phyloP scores from a whole-genome alignment of 2,113 vertebrate species.

The Mandrillus leucophaeus region DNA sequence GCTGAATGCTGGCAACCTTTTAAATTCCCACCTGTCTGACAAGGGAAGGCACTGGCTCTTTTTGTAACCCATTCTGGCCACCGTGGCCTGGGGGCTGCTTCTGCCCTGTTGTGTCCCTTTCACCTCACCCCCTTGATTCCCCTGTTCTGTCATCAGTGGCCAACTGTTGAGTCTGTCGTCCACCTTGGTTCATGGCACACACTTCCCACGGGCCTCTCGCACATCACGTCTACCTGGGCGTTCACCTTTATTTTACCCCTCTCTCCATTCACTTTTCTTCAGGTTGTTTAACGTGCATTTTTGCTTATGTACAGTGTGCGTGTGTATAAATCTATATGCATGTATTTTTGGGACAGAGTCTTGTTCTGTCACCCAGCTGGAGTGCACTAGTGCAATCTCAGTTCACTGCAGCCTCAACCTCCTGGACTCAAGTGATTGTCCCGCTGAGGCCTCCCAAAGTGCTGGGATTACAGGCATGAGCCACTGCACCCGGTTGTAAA shows the following conservation, averaged over 20 bases:
- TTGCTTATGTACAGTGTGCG: neutral
- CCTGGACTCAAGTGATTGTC: no score
- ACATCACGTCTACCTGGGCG: no score
- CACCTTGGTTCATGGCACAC: fast-evolving
- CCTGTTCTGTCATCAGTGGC: neutral
- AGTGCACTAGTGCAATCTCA: neutral
- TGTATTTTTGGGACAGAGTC: neutral
- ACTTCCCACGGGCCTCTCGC: neutral
- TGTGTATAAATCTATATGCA: no score
- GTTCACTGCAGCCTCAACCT: neutral
- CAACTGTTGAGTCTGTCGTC: neutral
- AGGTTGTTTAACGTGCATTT: neutral
- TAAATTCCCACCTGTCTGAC: neutral
- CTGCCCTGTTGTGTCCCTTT: fast-evolving
- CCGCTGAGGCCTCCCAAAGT: no score
- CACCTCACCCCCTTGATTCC: neutral
- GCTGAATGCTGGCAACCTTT: fast-evolving
- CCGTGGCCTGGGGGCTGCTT: fast-evolving
- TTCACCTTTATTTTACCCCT: neutral
- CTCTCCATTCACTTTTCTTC: neutral
- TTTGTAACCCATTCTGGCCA: fast-evolving
- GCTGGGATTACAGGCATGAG: no score
- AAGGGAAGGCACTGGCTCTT: neutral
- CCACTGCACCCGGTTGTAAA: fast-evolving
- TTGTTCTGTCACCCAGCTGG: neutral